phyloP scores from a whole-genome alignment of 2,113 vertebrate genomes.

The Xenotilapia leptura region DNA sequence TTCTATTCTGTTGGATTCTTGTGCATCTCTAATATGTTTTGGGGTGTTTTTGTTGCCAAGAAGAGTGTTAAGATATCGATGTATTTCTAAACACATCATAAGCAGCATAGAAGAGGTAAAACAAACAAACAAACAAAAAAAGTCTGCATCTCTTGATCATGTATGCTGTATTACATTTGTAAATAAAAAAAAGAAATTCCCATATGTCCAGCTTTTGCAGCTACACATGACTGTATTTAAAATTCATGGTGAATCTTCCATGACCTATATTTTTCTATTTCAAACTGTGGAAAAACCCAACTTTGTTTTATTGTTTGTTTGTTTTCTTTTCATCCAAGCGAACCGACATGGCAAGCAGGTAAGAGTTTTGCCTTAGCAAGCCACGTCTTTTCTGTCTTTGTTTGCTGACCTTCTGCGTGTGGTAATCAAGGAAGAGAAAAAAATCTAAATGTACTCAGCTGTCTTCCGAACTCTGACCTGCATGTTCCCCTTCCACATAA shows the following conservation, averaged over 20 bases:
- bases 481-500: not conserved
- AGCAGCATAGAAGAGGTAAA: not conserved
- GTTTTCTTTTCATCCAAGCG: not conserved
- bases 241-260: not conserved
- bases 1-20: not conserved
- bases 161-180: not conserved
- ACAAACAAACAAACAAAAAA: not conserved
- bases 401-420: not conserved
- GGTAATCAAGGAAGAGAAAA: not conserved
- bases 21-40: not conserved
- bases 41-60: not conserved
- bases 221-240: not conserved
- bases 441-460: not conserved
- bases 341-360: not conserved
- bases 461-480: not conserved
- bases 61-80: not conserved
- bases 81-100: not conserved
- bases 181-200: not conserved
- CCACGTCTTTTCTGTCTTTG: not conserved
- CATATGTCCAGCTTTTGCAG: not conserved
- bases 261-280: not conserved
- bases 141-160: not conserved
- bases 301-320: not conserved
- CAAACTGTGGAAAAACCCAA: not conserved
- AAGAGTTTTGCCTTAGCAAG: not conserved